Conservation (phyloP, 2,888 invertebrate genomes). For the Diarsia brunnea region DNA sequence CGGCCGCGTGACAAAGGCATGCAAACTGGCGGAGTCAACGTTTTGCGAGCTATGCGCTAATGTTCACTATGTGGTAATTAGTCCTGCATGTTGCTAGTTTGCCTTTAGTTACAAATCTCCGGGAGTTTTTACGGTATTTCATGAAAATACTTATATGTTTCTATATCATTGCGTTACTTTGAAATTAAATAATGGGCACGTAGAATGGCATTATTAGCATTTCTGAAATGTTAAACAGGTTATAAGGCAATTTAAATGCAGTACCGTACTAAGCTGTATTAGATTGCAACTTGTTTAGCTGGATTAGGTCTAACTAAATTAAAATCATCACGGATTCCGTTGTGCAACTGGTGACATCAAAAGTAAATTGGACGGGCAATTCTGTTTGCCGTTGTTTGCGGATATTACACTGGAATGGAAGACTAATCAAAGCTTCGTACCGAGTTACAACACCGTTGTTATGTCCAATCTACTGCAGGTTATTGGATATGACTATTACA, state of each 20-base stretch:
- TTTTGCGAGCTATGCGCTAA: slow-evolving; percentile 69
- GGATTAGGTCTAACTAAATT: slow-evolving; percentile 42
- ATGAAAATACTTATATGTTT: slow-evolving; percentile 54
- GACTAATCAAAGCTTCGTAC: slow-evolving; percentile 52
- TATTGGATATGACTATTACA: slow-evolving; percentile 36
- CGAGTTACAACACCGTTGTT: slow-evolving; percentile 47
- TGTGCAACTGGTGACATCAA: slow-evolving; percentile 61
- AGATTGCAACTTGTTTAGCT: slow-evolving; percentile 41
- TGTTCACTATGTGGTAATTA: slow-evolving; percentile 69
- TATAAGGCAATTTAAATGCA: slow-evolving; percentile 34
- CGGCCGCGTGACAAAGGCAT: slow-evolving; percentile 56
- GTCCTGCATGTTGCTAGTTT: slow-evolving; percentile 69
- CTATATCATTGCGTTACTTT: slow-evolving; percentile 55
- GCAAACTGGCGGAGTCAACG: slow-evolving; percentile 66
- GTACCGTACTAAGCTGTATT: slow-evolving; percentile 33
- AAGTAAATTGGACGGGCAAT: slow-evolving; percentile 58
- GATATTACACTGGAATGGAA: slow-evolving; percentile 51
- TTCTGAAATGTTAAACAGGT: slow-evolving; percentile 37
- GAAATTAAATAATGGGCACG: slow-evolving; percentile 47
- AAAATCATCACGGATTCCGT: slow-evolving; percentile 32
- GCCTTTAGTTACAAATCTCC: slow-evolving; percentile 50
- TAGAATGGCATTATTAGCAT: slow-evolving; percentile 40
- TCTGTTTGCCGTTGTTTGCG: slow-evolving; percentile 45
- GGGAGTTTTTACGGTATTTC: slow-evolving; percentile 53
- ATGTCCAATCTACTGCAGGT: slow-evolving; percentile 36